These are phyloP conservation scores for Cuculus canorus DNA, from an alignment of 2,797 vertebrate genomes.

Conservation along the genomic window DNA sequence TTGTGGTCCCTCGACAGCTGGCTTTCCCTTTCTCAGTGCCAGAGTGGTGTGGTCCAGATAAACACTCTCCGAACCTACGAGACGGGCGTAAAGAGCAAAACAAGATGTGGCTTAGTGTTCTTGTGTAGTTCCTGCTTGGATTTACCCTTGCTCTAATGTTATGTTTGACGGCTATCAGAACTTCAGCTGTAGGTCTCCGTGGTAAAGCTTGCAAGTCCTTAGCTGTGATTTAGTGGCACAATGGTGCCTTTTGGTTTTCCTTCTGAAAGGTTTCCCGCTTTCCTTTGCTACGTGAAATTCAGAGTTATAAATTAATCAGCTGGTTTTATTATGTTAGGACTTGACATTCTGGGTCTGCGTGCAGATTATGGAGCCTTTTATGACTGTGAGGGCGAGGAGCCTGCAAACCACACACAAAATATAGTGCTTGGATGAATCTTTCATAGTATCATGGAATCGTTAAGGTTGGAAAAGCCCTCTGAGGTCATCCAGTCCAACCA, in stretches of 20 bases:
- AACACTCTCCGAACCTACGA: not conserved
- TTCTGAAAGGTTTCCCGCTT: not conserved
- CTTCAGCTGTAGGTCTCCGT: not conserved
- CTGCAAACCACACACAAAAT: not conserved
- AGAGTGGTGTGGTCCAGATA: not conserved
- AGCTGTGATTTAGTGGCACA: not conserved
- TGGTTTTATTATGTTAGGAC: not conserved
- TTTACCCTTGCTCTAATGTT: not conserved
- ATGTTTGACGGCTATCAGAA: accelerated
- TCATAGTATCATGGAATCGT: no score
- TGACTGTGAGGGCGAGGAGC: not conserved
- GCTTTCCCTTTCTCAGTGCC: not conserved
- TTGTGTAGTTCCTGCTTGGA: not conserved
- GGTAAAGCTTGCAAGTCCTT: not conserved
- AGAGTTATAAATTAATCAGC: not conserved
- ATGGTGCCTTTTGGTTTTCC: not conserved
- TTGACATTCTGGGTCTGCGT: not conserved
- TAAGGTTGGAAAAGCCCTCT: no score
- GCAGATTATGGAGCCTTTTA: not conserved
- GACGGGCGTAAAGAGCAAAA: not conserved
- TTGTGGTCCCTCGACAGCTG: not conserved
- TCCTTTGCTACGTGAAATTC: not conserved
- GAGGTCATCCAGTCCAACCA: no score
- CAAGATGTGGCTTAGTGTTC: not conserved
- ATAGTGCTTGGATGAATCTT: not conserved